Base-by-base conservation (phyloP, 2,797 vertebrate species). In the Taenioides sp. region DNA sequence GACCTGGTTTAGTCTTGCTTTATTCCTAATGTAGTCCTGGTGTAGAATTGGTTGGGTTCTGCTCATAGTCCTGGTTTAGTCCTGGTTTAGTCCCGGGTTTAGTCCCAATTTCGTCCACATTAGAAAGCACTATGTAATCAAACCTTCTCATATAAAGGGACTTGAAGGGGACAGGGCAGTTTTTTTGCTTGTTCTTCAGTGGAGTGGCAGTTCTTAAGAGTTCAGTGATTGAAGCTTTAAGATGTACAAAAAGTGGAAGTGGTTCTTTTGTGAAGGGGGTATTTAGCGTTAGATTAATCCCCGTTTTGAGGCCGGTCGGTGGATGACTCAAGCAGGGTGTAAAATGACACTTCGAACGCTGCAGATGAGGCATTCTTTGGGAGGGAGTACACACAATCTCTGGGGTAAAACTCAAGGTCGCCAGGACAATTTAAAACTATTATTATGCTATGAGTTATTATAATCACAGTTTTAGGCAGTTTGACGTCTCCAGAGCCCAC, bases 331-430 rank as follows among this genome's bases (percentile, higher is more conserved):
- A 14, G 40, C 37, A 9, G 63, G 40, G 37, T 49, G 40, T 65
- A 47, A 47, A 27, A 50, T 17, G 40, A 47, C 40, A 65, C 43
- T 37, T 16, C 11, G 40, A 43, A 43, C 12, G 62, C 10, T 61
- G 59, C 59, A 61, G 18, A 61, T 23, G 61, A 43, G 9, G 43
- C 64, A 47, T 65, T 65, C 64, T 65, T 65, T 65, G 16, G 22
- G 37, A 50, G 62, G n/a, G 12, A 7, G 37, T 10, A 43, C 12
- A 3, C 5, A 5, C 28, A 3, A 18, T 64, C 62, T 64, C 62
- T 14, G 12, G 62, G 37, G 62, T 6, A 25, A 64, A 47, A 64
- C 11, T 17, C n/a, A 64, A 64, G 62, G 62, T 43, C 62, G 22
- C 4, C 5, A 7, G 10, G 40, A 43, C n/a, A 43, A 23, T 23